Conservation (phyloP, 2,888 invertebrate genomes). For the Dusona sp. region DNA sequence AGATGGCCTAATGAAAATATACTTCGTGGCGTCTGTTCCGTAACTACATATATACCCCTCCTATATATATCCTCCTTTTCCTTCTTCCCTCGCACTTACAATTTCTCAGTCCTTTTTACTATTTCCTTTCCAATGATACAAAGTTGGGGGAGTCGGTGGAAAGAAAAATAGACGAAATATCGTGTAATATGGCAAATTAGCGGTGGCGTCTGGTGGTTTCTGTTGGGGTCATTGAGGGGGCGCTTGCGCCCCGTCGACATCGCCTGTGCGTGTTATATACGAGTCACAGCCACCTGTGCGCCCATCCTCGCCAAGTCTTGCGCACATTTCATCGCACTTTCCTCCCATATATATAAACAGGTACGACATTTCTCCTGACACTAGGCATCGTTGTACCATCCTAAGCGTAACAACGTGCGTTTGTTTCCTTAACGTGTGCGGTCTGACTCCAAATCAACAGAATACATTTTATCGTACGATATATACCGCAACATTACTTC, state of each 20-base stretch:
- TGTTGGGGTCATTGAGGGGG: slow-evolving; percentile 55
- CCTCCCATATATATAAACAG: slow-evolving; percentile 78
- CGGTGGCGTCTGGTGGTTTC: slow-evolving; percentile 15
- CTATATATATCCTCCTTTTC: background rate
- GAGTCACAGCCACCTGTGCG: slow-evolving; percentile 76
- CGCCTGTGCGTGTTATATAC: slow-evolving; percentile 71
- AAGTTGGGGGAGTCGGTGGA: background rate
- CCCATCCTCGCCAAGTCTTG: slow-evolving; percentile 68
- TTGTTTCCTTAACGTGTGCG: slow-evolving; percentile 18
- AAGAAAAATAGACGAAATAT: slow-evolving; percentile 42
- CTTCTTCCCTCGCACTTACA: background rate
- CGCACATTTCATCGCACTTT: slow-evolving; percentile 67
- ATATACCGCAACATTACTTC: background rate
- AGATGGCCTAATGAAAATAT: slow-evolving; percentile 50
- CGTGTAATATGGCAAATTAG: slow-evolving; percentile 49
- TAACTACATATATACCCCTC: background rate
- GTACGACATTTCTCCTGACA: slow-evolving; percentile 74
- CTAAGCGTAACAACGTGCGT: slow-evolving; percentile 66
- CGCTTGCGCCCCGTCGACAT: slow-evolving; percentile 74
- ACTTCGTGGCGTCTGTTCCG: slow-evolving; percentile 23
- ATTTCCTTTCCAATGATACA: background rate
- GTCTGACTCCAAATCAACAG: background rate
- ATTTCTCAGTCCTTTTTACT: background rate
- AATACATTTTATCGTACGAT: background rate
- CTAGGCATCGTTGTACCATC: slow-evolving; percentile 77